Conservation (phyloP, 2,888 invertebrate genomes). For the Eubasilissa splendida region DNA sequence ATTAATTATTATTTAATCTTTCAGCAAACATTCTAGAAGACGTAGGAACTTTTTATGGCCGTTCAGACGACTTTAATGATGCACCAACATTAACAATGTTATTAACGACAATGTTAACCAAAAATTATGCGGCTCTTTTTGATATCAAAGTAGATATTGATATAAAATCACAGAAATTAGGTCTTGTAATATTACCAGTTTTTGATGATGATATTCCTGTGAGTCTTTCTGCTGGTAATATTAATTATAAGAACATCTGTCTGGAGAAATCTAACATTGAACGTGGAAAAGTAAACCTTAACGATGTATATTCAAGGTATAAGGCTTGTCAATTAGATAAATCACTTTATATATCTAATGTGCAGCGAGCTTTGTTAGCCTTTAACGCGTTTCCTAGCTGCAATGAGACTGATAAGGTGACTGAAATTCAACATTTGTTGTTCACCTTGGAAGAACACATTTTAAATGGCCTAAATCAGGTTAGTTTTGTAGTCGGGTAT, state of each 20-base stretch:
- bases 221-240: conserved; percentile 4
- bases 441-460: conserved; percentile 6
- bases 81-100: conserved; percentile 11
- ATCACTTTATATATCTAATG: background rate
- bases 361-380: conserved; percentile 1
- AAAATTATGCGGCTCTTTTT: conserved; percentile 41
- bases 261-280: background rate
- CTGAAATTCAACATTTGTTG: background rate
- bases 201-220: conserved; percentile 23
- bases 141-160: conserved; percentile 41
- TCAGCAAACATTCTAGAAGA: conserved; percentile 19
- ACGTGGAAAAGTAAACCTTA: background rate
- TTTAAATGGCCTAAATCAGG: background rate
- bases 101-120: conserved; percentile 32
- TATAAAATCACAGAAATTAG: conserved; percentile 30
- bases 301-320: background rate
- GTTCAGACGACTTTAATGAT: background rate
- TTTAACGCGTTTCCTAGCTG: conserved; percentile 8
- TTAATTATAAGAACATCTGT: conserved; percentile 25
- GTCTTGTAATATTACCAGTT: conserved; percentile 32
- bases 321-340: background rate
- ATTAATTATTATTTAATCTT: background rate
- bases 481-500: background rate
- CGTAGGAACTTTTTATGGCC: conserved; percentile 16
- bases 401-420: background rate